These are phyloP conservation scores for Cantharis rustica DNA, from an alignment of 2,888 invertebrate species.

Conservation along the genomic window DNA sequence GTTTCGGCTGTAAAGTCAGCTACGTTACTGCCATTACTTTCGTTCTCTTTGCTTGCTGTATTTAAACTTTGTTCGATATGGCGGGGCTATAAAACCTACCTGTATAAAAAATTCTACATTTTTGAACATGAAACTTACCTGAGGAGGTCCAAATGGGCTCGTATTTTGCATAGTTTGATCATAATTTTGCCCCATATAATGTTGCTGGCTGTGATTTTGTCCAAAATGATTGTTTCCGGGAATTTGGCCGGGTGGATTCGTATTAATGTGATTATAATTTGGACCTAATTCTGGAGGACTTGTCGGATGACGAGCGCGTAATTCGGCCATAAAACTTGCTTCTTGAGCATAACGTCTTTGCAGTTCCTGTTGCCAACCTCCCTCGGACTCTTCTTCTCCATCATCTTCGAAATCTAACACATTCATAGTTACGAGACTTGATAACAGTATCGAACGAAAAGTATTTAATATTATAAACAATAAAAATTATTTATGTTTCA, in stretches of 20 bases:
- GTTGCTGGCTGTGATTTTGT: constrained; percentile 38
- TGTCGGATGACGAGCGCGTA: constrained; percentile 59
- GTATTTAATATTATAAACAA: background rate
- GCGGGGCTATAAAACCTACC: constrained; percentile 26
- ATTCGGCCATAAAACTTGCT: constrained; percentile 62
- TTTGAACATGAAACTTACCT: constrained; percentile 42
- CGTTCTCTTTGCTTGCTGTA: constrained; percentile 15
- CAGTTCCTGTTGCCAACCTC: constrained; percentile 64
- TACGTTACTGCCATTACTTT: constrained; percentile 17
- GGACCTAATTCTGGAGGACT: constrained; percentile 50
- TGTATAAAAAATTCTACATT: constrained; percentile 12
- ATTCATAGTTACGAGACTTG: background rate
- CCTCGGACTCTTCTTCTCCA: constrained; percentile 64
- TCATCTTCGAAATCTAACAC: constrained; percentile 72
- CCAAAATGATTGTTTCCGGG: background rate
- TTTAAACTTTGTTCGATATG: constrained; percentile 23
- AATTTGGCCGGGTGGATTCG: constrained; percentile 37
- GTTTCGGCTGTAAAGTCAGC: constrained; percentile 33
- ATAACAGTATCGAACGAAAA: background rate
- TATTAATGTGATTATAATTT: constrained; percentile 46
- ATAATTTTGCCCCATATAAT: constrained; percentile 37
- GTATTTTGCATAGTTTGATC: constrained; percentile 34
- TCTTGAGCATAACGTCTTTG: constrained; percentile 64
- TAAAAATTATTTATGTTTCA: background rate
- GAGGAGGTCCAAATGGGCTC: constrained; percentile 42